Evolutionary conservation across 2,888 invertebrate species (phyloP).

Genomic region (Conomelus anceps): DNA sequence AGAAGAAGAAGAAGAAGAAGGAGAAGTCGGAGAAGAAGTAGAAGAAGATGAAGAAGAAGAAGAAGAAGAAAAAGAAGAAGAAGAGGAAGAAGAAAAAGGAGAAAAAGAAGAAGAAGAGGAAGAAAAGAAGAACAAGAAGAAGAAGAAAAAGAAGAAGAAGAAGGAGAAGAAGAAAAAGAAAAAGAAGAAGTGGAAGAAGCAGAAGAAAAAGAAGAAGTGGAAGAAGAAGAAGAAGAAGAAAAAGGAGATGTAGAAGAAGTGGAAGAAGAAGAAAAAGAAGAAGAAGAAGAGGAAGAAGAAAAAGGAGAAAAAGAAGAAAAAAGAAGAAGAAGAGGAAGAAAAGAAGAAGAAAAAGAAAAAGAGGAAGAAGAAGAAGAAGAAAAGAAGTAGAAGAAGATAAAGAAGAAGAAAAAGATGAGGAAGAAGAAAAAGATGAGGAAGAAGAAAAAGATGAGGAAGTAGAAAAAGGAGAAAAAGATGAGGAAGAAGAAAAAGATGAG

Average conservation of each 20-base stretch:
- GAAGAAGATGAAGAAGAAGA: not conserved
- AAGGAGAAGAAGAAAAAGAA: not conserved
- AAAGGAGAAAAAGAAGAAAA: not conserved
- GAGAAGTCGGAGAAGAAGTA: not conserved
- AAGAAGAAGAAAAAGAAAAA: not conserved
- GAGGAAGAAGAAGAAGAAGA: not conserved
- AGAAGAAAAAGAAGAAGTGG: not conserved
- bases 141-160: not conserved
- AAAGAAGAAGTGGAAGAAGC: not conserved
- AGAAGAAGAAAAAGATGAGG: too few species aligned
- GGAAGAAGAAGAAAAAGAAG: not conserved
- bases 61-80: not conserved
- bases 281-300: not conserved
- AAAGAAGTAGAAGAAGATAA: not conserved
- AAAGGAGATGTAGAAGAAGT: not conserved
- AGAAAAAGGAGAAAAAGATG: too few species aligned
- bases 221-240: not conserved
- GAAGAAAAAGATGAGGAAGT: too few species aligned
- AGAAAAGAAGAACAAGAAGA: not conserved
- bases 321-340: not conserved
- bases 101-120: not conserved
- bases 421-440: too few species aligned
- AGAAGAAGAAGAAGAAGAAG: not conserved
- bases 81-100: not conserved
- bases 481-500: too few species aligned